Base-by-base conservation (phyloP, 2,888 invertebrate genomes). In the Frankliniella fusca region DNA sequence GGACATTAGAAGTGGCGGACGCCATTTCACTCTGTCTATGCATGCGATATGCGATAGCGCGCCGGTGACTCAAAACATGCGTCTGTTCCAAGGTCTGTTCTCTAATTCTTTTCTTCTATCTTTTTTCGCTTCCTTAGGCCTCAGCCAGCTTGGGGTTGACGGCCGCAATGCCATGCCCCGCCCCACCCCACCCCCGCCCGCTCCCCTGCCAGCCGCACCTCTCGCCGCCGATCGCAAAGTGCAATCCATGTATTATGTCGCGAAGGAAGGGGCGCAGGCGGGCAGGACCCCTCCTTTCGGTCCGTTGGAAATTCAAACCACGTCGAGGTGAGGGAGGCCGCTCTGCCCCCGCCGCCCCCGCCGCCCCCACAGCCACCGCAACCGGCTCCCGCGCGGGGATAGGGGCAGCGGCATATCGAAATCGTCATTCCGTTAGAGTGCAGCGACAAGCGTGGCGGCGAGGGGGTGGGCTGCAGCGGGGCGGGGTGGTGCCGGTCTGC, bases 351-450 rank as follows among this genome's bases (percentile, higher is more conserved):
- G 54, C 54, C 54, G 54, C 54, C 54, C 54, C 54, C 11, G 15
- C 54, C 54, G 15, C 11, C 54, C 54, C 54, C 54, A 8, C 54
- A 11, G 38, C 38, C 38, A 2, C 54, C 38, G 38, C 38, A 38
- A 5, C 38, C 38, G 38, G 38, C 38, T 5, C n/a, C n/a, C n/a
- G n/a, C 15, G 50, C 12, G 18, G 54, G 54, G 54, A 54, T 15
- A 54, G 18, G 54, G 54, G 18, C 12, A 54, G 38, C n/a, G 70
- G n/a, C 70, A 23, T 70, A 70, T 70, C 70, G 70, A 23, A 23
- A 70, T 70, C 70, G 70, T 70, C 70, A 70, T 70, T 70, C 70
- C 70, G 70, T 70, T 70, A 20, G n/a, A 70, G 70, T 70, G 70
- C 70, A 70, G 70, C 70, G 70, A 70, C 70, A 70, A 70, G 70